Conservation (phyloP, 2,797 vertebrate genomes). For the Cossypha heuglini region DNA sequence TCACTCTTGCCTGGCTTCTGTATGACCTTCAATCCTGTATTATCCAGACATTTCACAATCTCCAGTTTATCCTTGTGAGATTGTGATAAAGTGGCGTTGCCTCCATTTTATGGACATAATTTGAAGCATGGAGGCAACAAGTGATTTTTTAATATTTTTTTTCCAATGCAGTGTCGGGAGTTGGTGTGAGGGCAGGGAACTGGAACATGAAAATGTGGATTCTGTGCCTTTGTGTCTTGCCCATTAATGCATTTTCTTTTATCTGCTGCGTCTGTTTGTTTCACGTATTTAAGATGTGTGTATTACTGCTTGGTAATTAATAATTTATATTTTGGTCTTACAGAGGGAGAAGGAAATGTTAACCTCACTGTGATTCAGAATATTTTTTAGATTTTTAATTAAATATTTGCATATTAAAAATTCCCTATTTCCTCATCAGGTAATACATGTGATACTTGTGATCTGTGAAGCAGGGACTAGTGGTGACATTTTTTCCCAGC, state of each 20-base stretch:
- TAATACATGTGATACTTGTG: not conserved
- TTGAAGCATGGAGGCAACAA: not conserved
- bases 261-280: not conserved
- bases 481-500: not conserved
- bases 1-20: not conserved
- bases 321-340: not conserved
- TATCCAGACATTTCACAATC: not conserved
- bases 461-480: not conserved
- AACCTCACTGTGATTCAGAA: not conserved
- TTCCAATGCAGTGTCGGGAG: rapidly evolving
- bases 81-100: not conserved
- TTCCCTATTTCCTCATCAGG: not conserved
- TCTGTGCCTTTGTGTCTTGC: not conserved
- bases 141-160: not conserved
- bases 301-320: not conserved
- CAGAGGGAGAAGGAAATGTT: not conserved
- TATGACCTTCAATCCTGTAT: not conserved
- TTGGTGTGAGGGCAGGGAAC: not conserved
- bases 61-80: not conserved
- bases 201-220: not conserved
- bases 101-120: not conserved
- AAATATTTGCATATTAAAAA: not conserved
- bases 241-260: not conserved
- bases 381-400: not conserved
- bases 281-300: not conserved